Percentiles rank a stretch among this genome's conserved stretches.
Evolutionary conservation across 1,140 invertebrate genomes (phyloP).

Genomic region (Ostrea edulis): DNA sequence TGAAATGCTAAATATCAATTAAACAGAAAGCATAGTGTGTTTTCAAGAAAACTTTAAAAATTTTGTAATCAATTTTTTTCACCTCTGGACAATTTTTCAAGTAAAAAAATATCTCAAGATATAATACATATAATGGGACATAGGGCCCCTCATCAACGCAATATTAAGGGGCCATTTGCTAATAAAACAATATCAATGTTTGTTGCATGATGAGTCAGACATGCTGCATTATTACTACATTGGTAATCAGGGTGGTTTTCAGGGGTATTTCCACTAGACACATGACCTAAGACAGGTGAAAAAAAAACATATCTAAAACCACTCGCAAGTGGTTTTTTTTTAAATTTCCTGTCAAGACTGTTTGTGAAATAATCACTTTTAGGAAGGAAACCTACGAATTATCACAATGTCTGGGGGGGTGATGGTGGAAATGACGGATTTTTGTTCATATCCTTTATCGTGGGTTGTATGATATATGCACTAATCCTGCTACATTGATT

Average conservation of each 20-base stretch:
- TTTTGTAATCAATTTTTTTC: no score
- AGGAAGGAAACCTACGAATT: background rate
- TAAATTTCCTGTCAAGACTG: background rate
- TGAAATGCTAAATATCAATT: no score
- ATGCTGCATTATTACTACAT: no score
- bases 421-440: constrained; percentile 9
- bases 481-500: background rate
- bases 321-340: background rate
- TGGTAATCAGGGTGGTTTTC: background rate
- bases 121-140: no score
- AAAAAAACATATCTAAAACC: background rate
- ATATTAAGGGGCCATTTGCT: no score
- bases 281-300: background rate
- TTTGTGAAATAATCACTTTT: background rate
- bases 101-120: no score
- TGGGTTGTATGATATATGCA: background rate
- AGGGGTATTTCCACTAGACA: background rate
- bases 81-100: no score
- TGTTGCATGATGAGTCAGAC: background rate
- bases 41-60: no score
- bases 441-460: background rate
- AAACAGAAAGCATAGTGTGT: no score
- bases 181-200: background rate
- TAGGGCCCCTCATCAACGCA: no score
- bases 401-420: background rate